phyloP scores from a whole-genome alignment of 1,140 invertebrate genomes.

The Aphelinus certus region DNA sequence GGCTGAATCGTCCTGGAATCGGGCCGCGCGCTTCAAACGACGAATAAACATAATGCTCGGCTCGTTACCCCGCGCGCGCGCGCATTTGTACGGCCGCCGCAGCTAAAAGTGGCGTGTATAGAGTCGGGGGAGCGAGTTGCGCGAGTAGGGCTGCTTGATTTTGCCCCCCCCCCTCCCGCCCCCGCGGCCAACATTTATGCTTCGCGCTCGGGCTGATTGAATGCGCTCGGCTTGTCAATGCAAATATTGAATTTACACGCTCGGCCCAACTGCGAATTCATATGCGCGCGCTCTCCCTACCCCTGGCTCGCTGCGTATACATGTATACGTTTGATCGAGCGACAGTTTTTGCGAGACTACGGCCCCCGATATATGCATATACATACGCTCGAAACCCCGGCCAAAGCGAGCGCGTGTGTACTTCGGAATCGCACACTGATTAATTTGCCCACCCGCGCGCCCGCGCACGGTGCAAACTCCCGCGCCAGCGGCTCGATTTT shows the following conservation, averaged over 20 bases:
- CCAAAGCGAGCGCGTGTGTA: too few species aligned
- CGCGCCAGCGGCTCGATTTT: too few species aligned
- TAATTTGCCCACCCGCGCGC: background rate
- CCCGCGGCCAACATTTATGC: constrained; percentile 3
- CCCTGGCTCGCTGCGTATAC: too few species aligned
- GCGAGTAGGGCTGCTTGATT: background rate
- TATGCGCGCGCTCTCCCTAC: too few species aligned
- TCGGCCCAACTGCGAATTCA: too few species aligned
- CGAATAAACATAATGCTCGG: constrained; percentile 9
- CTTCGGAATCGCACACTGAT: constrained; percentile 1
- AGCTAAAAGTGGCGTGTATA: background rate
- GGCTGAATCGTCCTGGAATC: background rate
- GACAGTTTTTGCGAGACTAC: background rate
- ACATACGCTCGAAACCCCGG: too few species aligned
- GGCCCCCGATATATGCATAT: background rate
- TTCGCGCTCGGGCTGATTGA: constrained; percentile 13
- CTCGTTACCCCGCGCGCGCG: background rate
- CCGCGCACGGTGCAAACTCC: too few species aligned
- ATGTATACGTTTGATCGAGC: background rate
- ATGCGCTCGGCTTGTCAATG: constrained; percentile 13
- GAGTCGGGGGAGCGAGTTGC: background rate
- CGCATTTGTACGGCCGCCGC: background rate
- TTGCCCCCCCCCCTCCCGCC: background rate
- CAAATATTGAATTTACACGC: constrained; percentile 27
- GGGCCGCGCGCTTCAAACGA: background rate